Percentiles rank a stretch among this genome's conserved stretches.
Evolutionary conservation across 2,113 vertebrate species (phyloP).

Genomic region (Malaclemys terrapin): DNA sequence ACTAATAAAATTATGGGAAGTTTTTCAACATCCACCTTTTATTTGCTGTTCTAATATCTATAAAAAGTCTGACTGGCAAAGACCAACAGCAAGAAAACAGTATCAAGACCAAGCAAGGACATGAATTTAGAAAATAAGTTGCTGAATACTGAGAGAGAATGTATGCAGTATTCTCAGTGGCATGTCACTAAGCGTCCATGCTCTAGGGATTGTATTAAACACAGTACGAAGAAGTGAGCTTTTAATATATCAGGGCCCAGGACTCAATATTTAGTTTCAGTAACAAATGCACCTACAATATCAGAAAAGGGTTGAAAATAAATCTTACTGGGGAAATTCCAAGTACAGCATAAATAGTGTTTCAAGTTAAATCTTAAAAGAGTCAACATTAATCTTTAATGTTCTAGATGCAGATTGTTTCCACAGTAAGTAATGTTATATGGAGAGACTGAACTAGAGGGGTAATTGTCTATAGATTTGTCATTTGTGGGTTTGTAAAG

Average conservation of each 20-base stretch:
- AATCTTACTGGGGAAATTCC: conserved; percentile 1
- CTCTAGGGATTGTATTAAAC: background rate
- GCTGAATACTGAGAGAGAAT: background rate
- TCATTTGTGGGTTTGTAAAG: background rate
- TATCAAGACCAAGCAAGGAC: background rate
- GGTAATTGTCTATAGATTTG: background rate
- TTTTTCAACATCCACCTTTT: conserved; percentile 34
- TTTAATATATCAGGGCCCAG: background rate
- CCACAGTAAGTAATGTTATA: background rate
- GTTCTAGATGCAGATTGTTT: background rate
- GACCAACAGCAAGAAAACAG: background rate
- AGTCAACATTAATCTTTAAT: background rate
- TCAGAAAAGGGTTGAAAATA: background rate
- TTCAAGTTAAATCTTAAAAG: conserved; percentile 31
- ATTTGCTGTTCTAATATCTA: conserved; percentile 39
- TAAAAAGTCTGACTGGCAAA: conserved; percentile 10
- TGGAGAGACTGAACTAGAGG: background rate
- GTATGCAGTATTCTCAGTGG: background rate
- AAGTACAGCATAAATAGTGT: conserved; percentile 15
- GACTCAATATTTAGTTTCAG: background rate
- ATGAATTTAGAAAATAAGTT: background rate
- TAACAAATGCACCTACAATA: background rate
- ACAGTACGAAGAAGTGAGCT: background rate
- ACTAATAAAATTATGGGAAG: conserved; percentile 45
- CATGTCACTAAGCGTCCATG: background rate